Evolutionary conservation across 2,888 invertebrate species (phyloP).

Genomic region (Pherbina coryleti): DNA sequence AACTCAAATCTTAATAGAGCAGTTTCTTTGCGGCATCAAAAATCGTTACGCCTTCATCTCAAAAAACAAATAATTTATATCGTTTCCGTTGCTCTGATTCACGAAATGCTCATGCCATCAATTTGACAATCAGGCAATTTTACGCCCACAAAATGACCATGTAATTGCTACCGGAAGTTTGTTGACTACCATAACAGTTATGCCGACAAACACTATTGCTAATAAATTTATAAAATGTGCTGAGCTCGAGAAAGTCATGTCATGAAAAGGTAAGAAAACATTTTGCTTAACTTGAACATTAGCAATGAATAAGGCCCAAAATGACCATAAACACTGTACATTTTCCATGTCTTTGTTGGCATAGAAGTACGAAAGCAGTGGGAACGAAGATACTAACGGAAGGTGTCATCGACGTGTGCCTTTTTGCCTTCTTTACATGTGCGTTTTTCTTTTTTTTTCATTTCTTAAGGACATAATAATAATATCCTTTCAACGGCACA

Average conservation of each 20-base stretch:
- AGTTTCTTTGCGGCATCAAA: too few species aligned
- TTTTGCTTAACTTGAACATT: slow-evolving; percentile 21
- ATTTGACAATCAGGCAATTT: slow-evolving; percentile 57
- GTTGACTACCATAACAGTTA: slow-evolving; percentile 57
- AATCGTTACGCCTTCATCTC: too few species aligned
- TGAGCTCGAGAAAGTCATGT: slow-evolving; percentile 7
- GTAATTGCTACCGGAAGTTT: slow-evolving; percentile 68
- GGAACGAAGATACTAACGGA: slow-evolving; percentile 6
- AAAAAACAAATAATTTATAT: too few species aligned
- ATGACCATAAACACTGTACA: slow-evolving; percentile 64
- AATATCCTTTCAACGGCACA: slow-evolving; percentile 63
- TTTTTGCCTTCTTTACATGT: background rate
- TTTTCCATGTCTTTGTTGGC: slow-evolving; percentile 51
- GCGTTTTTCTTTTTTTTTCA: slow-evolving; percentile 8
- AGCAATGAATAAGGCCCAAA: slow-evolving; percentile 59
- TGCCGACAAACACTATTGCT: background rate
- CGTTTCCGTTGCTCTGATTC: background rate
- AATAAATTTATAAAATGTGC: slow-evolving; percentile 10
- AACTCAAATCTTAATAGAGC: too few species aligned
- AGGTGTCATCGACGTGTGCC: slow-evolving; percentile 37
- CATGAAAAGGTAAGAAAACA: slow-evolving; percentile 28
- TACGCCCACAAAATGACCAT: slow-evolving; percentile 68
- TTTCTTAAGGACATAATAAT: slow-evolving; percentile 42
- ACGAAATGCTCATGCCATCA: background rate
- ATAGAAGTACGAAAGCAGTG: slow-evolving; percentile 30